Evolutionary conservation across 2,797 vertebrate genomes (phyloP), one percentile per base, ranked within the genome.

Genomic region (Leptatherina wallacei): DNA sequence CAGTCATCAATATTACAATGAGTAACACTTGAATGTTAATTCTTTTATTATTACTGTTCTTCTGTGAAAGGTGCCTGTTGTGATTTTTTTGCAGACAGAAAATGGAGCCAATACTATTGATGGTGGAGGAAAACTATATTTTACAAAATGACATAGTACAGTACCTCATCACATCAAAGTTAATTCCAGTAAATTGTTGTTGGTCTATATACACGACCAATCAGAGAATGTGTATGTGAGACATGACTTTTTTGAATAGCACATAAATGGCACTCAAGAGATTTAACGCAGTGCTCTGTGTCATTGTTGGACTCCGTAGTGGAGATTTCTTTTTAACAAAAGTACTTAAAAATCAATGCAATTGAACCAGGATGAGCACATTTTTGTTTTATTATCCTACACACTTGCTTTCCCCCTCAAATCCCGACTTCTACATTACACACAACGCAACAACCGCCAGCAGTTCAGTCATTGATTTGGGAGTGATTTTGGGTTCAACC

Each of bases 401-500:
- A 16, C 32, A 32, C 11, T 59, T 18, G 14, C 22, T 18, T 14
- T 36, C 16, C 40, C 27, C 47, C 40, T 56, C 49, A 64, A 38
- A 58, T 58, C 13, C 10, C 49, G 13, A 7, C 30, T 30, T 64
- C 22, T 32, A 8, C 54, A 51, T 65, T 59, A 32, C 30, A 30
- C 32, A 54, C 60, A 22, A 47, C 51, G 54, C 24, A 69, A 44
- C 24, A 75, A 32, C 16, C 40, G 59, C 47, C 35, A 44, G 47
- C 47, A 73, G 33, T 32, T 65, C 38, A 44, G 33, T 61, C 51
- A 68, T 66, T 33, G 30, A 64, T 40, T 27, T 63, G 44, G 7
- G 56, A 29, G 47, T 20, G 65, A 78, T 59, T 62, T 42, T 59
- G 4, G 36, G 54, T 51, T 60, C 24, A 47, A 65, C 65, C 65